These are phyloP conservation scores for Holothuria glaberrima DNA, from an alignment of 35 echinoderm and acorn worm genomes.

Conservation along the genomic window DNA sequence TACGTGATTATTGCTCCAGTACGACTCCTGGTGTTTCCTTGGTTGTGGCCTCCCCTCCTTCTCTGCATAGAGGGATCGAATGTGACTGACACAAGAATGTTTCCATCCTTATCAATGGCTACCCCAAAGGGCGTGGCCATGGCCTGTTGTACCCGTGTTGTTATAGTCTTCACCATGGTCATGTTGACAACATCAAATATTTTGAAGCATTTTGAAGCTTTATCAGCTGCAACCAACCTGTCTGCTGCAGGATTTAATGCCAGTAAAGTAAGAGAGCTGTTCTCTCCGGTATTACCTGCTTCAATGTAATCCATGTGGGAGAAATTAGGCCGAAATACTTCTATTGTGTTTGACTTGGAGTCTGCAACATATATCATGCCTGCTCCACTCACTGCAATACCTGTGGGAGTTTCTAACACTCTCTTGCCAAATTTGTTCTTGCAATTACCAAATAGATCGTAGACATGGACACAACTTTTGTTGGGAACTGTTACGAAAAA, in stretches of 20 bases:
- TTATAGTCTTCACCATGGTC: neutral
- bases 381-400: neutral
- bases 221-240: constrained; percentile 11
- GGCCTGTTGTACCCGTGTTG: neutral
- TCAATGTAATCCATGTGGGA: neutral
- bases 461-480: constrained; percentile 19
- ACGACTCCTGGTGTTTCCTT: neutral
- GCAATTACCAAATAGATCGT: neutral
- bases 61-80: neutral
- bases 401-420: neutral
- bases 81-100: constrained; percentile 32
- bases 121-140: constrained; percentile 25
- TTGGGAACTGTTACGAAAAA: neutral
- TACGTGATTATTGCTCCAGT: neutral
- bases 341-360: neutral
- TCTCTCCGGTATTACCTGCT: neutral
- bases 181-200: neutral
- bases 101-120: neutral
- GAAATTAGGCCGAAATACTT: neutral
- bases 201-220: neutral
- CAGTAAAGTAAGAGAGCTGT: neutral
- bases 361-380: constrained; percentile 39
- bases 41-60: neutral
- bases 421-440: constrained; percentile 27
- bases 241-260: constrained; percentile 18